phyloP scores from a whole-genome alignment of 2,113 vertebrate species.

The Oxyruncus cristatus region DNA sequence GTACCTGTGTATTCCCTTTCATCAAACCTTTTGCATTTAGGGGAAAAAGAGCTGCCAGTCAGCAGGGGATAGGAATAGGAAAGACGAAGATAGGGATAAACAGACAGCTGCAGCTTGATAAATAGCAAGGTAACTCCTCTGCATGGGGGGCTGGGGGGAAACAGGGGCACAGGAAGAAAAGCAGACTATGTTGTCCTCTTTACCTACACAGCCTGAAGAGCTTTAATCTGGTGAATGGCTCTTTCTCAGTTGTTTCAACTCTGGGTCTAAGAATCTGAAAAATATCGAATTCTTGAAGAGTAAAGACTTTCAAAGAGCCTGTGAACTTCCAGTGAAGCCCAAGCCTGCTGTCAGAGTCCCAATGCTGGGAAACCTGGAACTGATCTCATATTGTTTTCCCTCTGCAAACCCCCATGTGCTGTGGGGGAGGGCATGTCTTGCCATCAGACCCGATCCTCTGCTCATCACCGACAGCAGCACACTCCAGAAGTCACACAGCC shows the following conservation, averaged over 20 bases:
- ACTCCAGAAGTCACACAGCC: background rate
- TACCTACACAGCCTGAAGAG: background rate
- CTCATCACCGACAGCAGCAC: accelerated
- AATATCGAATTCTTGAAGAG: background rate
- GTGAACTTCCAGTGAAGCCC: background rate
- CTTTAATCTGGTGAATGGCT: background rate
- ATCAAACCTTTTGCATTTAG: background rate
- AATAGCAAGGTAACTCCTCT: background rate
- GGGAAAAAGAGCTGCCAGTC: background rate
- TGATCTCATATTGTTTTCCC: background rate
- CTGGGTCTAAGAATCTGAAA: background rate
- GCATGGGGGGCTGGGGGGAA: background rate
- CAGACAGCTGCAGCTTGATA: background rate
- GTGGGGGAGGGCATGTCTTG: background rate
- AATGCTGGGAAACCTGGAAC: background rate
- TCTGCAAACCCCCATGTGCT: accelerated
- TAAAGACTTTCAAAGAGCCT: background rate
- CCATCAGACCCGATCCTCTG: background rate
- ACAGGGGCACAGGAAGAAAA: background rate
- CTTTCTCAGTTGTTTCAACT: background rate
- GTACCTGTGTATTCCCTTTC: background rate
- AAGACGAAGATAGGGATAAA: background rate
- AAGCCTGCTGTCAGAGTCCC: background rate
- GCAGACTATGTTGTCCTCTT: background rate
- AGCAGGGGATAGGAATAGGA: background rate